These are phyloP conservation scores for Oxytorus armatus DNA, from an alignment of 2,888 invertebrate species.

Conservation along the genomic window DNA sequence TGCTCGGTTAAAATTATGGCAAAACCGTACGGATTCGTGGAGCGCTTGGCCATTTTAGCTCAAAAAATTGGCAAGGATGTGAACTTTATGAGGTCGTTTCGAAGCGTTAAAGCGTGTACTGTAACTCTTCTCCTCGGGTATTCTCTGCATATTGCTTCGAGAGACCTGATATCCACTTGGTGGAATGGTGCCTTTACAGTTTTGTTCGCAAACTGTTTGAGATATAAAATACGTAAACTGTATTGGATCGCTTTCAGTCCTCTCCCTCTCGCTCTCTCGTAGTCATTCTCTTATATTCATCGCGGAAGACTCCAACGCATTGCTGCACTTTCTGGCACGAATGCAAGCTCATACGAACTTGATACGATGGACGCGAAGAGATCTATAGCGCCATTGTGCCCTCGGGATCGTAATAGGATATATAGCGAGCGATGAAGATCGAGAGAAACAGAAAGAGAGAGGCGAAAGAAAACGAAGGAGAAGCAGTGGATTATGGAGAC, in stretches of 20 bases:
- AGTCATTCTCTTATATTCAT: constrained; percentile 30
- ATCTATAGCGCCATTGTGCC: constrained; percentile 45
- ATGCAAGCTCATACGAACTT: constrained; percentile 41
- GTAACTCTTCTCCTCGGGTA: constrained; percentile 1
- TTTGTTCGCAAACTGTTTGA: constrained; percentile 33
- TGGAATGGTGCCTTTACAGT: constrained; percentile 36
- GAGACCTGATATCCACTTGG: constrained; percentile 9
- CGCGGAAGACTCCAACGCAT: constrained; percentile 33
- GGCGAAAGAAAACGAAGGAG: constrained; percentile 25
- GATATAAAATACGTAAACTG: constrained; percentile 6
- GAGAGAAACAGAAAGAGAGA: constrained; percentile 21
- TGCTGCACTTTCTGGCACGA: constrained; percentile 42
- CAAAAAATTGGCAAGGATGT: constrained; percentile 9
- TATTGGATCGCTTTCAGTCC: constrained; percentile 37
- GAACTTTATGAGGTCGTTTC: constrained; percentile 63
- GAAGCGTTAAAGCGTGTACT: constrained; percentile 54
- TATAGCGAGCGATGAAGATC: constrained; percentile 46
- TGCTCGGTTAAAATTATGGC: constrained; percentile 13
- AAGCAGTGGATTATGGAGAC: constrained; percentile 40
- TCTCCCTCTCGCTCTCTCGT: constrained; percentile 17
- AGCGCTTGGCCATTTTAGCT: not conserved
- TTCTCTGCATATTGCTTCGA: constrained; percentile 23
- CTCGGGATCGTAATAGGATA: constrained; percentile 59
- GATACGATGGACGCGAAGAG: constrained; percentile 33
- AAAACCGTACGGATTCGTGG: constrained; percentile 5